Evolutionary conservation across 2,797 vertebrate species (phyloP).

Genomic region (Naso thynnoides): DNA sequence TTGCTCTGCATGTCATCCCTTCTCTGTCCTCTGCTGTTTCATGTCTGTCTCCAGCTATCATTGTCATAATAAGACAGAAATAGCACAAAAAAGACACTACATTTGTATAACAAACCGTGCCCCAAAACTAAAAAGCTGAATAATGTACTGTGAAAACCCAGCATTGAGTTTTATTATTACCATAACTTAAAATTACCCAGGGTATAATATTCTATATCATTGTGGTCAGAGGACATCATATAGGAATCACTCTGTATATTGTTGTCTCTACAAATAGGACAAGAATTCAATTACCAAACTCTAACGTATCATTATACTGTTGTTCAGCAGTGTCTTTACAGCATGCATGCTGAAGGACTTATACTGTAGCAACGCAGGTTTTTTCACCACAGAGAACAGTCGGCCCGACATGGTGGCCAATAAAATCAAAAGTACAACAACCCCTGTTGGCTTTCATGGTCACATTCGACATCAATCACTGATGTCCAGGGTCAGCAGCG

Average conservation of each 20-base stretch:
- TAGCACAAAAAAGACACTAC: background rate
- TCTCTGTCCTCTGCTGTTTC: too few species aligned
- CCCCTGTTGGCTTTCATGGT: slow-evolving; percentile 75
- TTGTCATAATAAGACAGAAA: too few species aligned
- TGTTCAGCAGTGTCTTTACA: slow-evolving; percentile 50
- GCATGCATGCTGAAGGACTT: slow-evolving; percentile 47
- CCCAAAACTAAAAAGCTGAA: background rate
- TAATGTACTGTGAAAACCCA: slow-evolving; percentile 14
- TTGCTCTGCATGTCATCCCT: background rate
- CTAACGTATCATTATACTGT: slow-evolving; percentile 57
- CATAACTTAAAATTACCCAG: slow-evolving; percentile 30
- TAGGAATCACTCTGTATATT: slow-evolving; percentile 50
- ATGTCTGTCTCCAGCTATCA: too few species aligned
- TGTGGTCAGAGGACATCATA: slow-evolving; percentile 48
- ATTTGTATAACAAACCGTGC: slow-evolving; percentile 12
- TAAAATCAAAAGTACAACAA: slow-evolving; percentile 81
- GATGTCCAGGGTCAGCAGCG: slow-evolving; percentile 74
- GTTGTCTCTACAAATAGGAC: slow-evolving; percentile 74
- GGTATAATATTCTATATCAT: slow-evolving; percentile 51
- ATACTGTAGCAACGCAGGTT: slow-evolving; percentile 43
- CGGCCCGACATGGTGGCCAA: slow-evolving; percentile 80
- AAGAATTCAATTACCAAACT: slow-evolving; percentile 61
- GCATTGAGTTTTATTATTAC: slow-evolving; percentile 24
- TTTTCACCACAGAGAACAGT: slow-evolving; percentile 65
- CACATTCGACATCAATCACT: slow-evolving; percentile 80